phyloP scores from a whole-genome alignment of 2,888 invertebrate genomes.

The Rosalia funebris region DNA sequence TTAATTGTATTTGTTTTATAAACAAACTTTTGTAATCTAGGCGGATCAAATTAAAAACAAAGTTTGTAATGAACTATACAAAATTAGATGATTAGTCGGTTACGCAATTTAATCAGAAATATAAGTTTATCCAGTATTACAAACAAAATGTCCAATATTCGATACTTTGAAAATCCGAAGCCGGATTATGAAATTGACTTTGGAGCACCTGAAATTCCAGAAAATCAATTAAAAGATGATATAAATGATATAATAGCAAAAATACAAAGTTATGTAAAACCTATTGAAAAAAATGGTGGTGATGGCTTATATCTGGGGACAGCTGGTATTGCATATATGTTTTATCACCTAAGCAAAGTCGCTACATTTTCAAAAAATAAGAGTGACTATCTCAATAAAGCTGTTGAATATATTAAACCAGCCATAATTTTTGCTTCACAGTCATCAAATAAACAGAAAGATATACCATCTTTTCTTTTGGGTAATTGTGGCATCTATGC shows the following conservation, averaged over 20 bases:
- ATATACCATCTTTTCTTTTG: constrained; percentile 78
- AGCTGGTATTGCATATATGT: constrained; percentile 81
- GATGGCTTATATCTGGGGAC: constrained; percentile 78
- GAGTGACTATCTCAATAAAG: constrained; percentile 68
- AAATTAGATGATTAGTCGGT: not conserved
- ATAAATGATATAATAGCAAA: constrained; percentile 46
- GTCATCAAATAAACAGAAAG: constrained; percentile 64
- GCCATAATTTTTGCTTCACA: constrained; percentile 68
- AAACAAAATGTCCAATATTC: constrained; percentile 10
- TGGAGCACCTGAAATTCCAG: constrained; percentile 36
- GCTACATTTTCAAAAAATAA: constrained; percentile 64
- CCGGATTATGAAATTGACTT: constrained; percentile 41
- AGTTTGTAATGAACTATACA: too few species aligned
- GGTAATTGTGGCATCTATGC: constrained; percentile 84
- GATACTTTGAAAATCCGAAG: constrained; percentile 50
- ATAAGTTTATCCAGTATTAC: not conserved
- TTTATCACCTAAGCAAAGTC: constrained; percentile 74
- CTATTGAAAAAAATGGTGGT: constrained; percentile 60
- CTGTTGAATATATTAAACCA: constrained; percentile 71
- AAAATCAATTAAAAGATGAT: constrained; percentile 31
- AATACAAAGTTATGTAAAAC: constrained; percentile 56
- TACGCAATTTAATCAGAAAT: not conserved
- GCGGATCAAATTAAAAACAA: too few species aligned
- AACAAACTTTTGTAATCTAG: too few species aligned
- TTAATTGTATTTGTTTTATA: too few species aligned